A percentile compares a stretch with the other conserved stretches of the same genome.
These are phyloP conservation scores for Macrochelys suwanniensis DNA, from an alignment of 2,797 vertebrate genomes.

Conservation along the genomic window DNA sequence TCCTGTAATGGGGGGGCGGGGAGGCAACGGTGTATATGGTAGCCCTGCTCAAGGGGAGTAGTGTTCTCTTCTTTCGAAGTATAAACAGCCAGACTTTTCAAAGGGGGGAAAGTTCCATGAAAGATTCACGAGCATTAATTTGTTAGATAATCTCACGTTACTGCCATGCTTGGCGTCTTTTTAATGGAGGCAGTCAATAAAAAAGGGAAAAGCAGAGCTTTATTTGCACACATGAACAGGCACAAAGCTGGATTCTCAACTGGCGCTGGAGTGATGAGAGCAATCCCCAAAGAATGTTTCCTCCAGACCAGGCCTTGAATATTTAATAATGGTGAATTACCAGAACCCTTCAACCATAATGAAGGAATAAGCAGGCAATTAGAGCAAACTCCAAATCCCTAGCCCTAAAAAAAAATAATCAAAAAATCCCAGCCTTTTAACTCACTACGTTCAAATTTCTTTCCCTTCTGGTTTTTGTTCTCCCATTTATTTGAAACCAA, in stretches of 20 bases:
- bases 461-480: slow-evolving; percentile 58
- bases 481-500: slow-evolving; percentile 59
- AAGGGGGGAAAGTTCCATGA: slow-evolving; percentile 60
- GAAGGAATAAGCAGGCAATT: slow-evolving; percentile 87
- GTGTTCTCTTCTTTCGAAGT: not conserved
- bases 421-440: slow-evolving; percentile 61
- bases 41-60: not conserved
- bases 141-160: slow-evolving; percentile 84
- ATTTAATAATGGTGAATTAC: slow-evolving; percentile 89
- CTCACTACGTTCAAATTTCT: slow-evolving; percentile 50
- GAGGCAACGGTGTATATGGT: not conserved
- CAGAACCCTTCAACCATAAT: slow-evolving; percentile 87
- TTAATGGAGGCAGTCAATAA: slow-evolving; percentile 63
- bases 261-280: slow-evolving; percentile 70
- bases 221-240: slow-evolving; percentile 78
- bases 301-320: slow-evolving; percentile 81
- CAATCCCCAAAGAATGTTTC: slow-evolving; percentile 73
- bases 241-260: slow-evolving; percentile 74
- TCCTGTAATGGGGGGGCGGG: not conserved
- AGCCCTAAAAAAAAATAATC: slow-evolving; percentile 65
- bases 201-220: slow-evolving; percentile 54
- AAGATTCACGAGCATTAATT: slow-evolving; percentile 83
- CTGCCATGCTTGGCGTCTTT: slow-evolving; percentile 69
- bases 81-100: not conserved
- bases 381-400: slow-evolving; percentile 86